Conservation (phyloP, 1,140 invertebrate genomes). For the Papilio xuthus region DNA sequence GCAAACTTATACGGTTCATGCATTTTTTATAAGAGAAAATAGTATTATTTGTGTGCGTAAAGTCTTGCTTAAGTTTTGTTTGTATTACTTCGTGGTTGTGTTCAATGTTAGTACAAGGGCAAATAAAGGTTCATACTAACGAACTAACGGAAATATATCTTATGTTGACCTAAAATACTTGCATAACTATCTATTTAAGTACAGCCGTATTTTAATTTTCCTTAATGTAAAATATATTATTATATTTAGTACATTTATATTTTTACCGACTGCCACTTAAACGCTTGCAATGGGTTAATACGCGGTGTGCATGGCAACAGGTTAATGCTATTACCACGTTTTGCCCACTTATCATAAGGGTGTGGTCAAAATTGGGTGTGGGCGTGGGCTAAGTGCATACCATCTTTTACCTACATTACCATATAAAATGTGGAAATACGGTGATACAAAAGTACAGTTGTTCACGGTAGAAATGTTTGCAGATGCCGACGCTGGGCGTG, state of each 20-base stretch:
- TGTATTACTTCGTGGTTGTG: not conserved
- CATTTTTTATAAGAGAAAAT: slow-evolving; percentile 24
- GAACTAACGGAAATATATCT: not conserved
- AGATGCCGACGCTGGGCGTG: slow-evolving; percentile 70
- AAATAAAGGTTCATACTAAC: not conserved
- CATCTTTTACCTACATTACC: not conserved
- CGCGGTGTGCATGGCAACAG: no score
- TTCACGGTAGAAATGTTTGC: slow-evolving; percentile 24
- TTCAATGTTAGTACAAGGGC: slow-evolving; percentile 31
- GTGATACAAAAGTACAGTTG: not conserved
- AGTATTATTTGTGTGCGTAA: not conserved
- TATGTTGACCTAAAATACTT: no score
- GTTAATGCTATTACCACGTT: no score
- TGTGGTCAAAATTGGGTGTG: no score
- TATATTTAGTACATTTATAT: no score
- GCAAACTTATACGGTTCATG: slow-evolving; percentile 16
- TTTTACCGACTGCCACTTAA: no score
- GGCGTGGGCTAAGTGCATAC: no score
- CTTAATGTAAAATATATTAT: no score
- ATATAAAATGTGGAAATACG: not conserved
- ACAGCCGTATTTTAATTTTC: no score
- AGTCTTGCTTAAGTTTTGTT: slow-evolving; percentile 12
- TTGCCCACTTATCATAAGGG: no score
- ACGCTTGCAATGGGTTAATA: no score
- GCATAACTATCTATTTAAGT: not conserved